Evolutionary conservation across 2,888 invertebrate genomes (phyloP), one percentile per base, ranked within the genome.

Genomic region (Plagodis dolabraria): DNA sequence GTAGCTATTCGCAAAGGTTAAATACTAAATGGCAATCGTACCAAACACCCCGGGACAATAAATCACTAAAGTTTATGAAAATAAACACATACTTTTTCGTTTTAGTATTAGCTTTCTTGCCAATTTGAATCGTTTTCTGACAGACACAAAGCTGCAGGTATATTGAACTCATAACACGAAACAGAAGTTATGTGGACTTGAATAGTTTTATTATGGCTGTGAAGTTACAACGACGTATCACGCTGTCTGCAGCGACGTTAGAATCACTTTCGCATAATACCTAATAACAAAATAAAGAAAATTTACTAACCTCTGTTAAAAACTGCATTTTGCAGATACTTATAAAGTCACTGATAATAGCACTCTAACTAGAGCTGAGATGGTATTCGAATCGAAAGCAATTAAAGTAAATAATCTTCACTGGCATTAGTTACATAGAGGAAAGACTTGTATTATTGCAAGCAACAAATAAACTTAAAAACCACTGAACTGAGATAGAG

Each of bases 181-280:
- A 5, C 43, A 33, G 33, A 11, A 36, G 33, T 49, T 53, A 38
- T 57, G 40, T 47, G 38, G 42, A 46, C 45, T 58, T 38, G 48
- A 43, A 58, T 63, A 45, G 47, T 53, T 59, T 63, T 63, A 56
- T 63, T 53, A 53, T 60, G 49, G 48, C 47, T 59, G 47, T 56
- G 47, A 47, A 57, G 53, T 48, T 52, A 36, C 49, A 33, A 11
- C 46, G 46, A 56, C 36, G 52, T 61, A 53, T 61, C 36, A 35
- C 42, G 47, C 42, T 52, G 60, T 53, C 56, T 61, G 60, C n/a
- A n/a, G 7, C 46, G 43, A 40, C 35, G 33, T 12, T 42, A 50
- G 12, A 8, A 22, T 5, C 22, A 47, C 10, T 45, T 48, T 52
- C 51, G 52, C 38, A 44, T 49, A 53, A 42, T 42, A 42, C 5